A percentile compares a stretch with the other conserved stretches of the same genome.
phyloP scores from a whole-genome alignment of 2,113 vertebrate genomes.

The Canis aureus region DNA sequence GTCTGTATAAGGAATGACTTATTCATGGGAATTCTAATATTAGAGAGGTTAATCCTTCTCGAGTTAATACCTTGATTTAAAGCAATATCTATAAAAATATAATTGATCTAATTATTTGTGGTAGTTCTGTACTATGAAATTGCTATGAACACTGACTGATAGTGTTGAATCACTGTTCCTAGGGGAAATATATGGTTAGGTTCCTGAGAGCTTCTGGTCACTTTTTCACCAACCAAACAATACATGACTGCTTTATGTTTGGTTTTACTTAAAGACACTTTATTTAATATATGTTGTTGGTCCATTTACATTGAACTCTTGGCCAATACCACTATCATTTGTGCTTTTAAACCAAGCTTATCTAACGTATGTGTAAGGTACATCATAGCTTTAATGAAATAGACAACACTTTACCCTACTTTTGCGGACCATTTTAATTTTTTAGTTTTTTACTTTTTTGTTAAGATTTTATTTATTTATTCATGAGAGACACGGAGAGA shows the following conservation, averaged over 20 bases:
- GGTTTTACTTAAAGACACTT: not conserved
- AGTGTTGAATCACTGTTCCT: not conserved
- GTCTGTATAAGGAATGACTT: not conserved
- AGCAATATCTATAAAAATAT: not conserved
- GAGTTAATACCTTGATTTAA: conserved; percentile 22
- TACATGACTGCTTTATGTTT: not conserved
- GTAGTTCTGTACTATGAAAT: not conserved
- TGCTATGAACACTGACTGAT: not conserved
- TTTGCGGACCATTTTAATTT: not conserved
- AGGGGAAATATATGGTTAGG: not conserved
- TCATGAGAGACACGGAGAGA: too few species aligned
- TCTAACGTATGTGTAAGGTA: not conserved
- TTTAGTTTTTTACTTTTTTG: not conserved
- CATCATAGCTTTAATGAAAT: not conserved
- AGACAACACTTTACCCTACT: not conserved
- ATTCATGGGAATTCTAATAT: not conserved
- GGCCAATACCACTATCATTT: not conserved
- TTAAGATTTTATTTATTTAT: too few species aligned
- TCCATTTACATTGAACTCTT: not conserved
- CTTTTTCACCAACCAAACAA: not conserved
- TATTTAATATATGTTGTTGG: not conserved
- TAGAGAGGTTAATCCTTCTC: not conserved
- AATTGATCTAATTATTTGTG: not conserved
- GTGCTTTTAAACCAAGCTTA: not conserved
- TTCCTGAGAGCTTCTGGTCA: not conserved